Conservation (phyloP, 1,140 invertebrate genomes). For the Sarcophaga peregrina region DNA sequence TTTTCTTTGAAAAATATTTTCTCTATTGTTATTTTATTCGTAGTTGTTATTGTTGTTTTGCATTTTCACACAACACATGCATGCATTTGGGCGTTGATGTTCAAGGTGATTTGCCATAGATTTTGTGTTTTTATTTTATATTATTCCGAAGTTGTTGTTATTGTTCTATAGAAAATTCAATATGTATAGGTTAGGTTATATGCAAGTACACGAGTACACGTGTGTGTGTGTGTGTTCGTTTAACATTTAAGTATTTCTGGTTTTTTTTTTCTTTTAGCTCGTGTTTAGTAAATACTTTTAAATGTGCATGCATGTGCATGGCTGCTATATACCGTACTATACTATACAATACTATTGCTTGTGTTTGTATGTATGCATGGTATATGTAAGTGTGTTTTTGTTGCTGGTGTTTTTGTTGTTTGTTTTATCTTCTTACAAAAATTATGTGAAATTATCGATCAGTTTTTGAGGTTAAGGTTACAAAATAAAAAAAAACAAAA, state of each 20-base stretch:
- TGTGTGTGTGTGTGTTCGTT: no score
- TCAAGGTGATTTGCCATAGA: conserved; percentile 56
- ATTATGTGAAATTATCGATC: conserved; percentile 66
- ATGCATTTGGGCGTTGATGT: conserved; percentile 58
- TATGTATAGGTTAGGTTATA: background rate
- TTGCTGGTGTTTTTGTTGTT: background rate
- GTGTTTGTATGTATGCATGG: background rate
- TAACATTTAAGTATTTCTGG: conserved; percentile 3
- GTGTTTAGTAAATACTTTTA: background rate
- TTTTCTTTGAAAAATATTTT: background rate
- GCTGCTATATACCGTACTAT: background rate
- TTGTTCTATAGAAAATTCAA: background rate
- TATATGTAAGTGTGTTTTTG: background rate
- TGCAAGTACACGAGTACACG: background rate
- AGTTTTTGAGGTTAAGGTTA: conserved; percentile 59
- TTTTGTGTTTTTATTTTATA: background rate
- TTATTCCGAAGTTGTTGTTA: no score
- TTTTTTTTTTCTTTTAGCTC: background rate
- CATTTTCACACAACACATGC: conserved; percentile 39
- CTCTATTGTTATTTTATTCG: background rate
- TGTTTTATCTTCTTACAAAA: conserved; percentile 44
- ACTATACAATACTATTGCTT: background rate
- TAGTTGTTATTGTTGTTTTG: background rate
- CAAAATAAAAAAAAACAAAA: conserved; percentile 8
- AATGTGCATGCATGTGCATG: background rate